Evolutionary conservation across 1,140 invertebrate genomes (phyloP).

Genomic region (Drosophila navojoa): DNA sequence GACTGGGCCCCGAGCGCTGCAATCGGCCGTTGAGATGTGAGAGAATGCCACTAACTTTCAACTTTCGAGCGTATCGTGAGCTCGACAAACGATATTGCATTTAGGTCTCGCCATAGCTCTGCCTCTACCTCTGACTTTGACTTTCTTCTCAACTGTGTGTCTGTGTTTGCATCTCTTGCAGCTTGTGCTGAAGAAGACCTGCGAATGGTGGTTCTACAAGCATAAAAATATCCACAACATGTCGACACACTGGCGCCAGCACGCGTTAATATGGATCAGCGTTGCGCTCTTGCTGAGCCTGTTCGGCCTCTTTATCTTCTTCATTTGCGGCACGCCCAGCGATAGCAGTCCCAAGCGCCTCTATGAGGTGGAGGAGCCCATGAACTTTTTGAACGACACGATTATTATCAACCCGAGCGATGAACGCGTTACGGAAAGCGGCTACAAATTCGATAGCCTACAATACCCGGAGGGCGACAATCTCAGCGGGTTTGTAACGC

Average conservation of each 20-base stretch:
- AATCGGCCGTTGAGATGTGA: constrained; percentile 63
- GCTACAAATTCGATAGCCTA: constrained; percentile 22
- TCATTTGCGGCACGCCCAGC: constrained; percentile 4
- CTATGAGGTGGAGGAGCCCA: constrained; percentile 16
- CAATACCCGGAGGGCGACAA: constrained; percentile 65
- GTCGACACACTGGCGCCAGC: constrained; percentile 73
- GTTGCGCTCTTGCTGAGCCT: constrained; percentile 31
- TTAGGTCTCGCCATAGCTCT: constrained; percentile 2
- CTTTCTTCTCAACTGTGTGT: constrained; percentile 18
- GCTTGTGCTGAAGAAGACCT: constrained; percentile 77
- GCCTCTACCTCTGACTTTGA: not conserved
- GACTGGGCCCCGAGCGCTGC: not conserved
- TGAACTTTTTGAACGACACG: constrained; percentile 39
- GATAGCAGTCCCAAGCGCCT: constrained; percentile 2
- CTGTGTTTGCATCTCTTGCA: constrained; percentile 37
- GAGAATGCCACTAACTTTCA: constrained; percentile 56
- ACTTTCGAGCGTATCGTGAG: constrained; percentile 24
- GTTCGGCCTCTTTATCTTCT: constrained; percentile 10
- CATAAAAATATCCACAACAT: constrained; percentile 68
- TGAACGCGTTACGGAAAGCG: constrained; percentile 37
- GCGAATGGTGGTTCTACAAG: constrained; percentile 73
- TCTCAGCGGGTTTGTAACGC: constrained; percentile 61
- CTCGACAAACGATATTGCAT: not conserved
- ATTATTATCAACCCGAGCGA: constrained; percentile 19
- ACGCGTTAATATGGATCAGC: constrained; percentile 39